phyloP scores from a whole-genome alignment of 2,888 invertebrate species.

The Helobdella robusta region DNA sequence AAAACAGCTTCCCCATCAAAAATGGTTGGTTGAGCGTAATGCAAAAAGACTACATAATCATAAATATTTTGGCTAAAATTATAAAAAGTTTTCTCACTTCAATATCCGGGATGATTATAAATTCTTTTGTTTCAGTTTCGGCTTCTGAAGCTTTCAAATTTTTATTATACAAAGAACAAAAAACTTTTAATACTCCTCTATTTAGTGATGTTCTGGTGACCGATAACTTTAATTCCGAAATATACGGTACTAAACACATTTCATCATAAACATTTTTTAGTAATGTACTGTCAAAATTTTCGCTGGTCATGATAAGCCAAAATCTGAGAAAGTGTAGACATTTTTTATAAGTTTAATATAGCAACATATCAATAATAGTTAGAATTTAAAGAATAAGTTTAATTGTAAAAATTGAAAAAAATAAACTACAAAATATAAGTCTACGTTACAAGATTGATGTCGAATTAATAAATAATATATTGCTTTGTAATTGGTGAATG shows the following conservation, averaged over 20 bases:
- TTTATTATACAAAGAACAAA: constrained; percentile 15
- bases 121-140: constrained; percentile 2
- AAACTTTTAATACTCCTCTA: constrained; percentile 11
- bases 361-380: too few species aligned
- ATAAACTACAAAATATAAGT: not conserved
- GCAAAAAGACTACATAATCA: too few species aligned
- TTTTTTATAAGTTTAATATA: too few species aligned
- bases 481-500: too few species aligned
- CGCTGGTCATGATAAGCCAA: constrained; percentile 12
- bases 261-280: constrained; percentile 13
- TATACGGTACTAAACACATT: constrained; percentile 19
- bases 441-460: not conserved
- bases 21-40: too few species aligned
- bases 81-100: too few species aligned
- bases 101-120: too few species aligned
- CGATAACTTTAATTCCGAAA: constrained; percentile 7
- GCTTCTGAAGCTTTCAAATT: constrained; percentile 14
- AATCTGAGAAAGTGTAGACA: too few species aligned
- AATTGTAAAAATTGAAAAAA: too few species aligned
- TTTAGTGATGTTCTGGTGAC: constrained; percentile 10
- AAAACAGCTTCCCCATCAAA: too few species aligned
- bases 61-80: too few species aligned
- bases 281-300: not conserved
- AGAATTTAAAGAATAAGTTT: too few species aligned
- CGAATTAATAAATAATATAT: not conserved